Base-by-base conservation (phyloP, 1,140 invertebrate species). In the Matsumurasca onukii region DNA sequence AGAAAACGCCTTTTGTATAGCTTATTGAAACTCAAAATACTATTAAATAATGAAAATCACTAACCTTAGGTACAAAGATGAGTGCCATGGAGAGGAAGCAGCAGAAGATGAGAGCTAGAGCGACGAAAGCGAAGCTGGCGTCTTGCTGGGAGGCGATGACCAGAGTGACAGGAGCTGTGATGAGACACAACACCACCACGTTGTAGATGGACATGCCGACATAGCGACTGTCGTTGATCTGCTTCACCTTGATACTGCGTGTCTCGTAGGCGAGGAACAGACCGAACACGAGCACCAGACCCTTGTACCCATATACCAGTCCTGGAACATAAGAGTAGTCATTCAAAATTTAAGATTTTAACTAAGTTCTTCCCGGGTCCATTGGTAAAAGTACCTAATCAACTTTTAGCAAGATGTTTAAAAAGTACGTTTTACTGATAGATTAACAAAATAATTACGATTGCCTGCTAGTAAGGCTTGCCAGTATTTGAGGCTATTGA, bases 131-230 rank as follows among this genome's bases (percentile, higher is more conserved):
- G 80, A 97, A 99, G 71, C 93, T 94, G 13, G 97, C 96, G 80
- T 99, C 95, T 78, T 98, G 95, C 77, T 99, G 97, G 71, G 92
- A 94, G 64, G 92, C 91, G 71, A 99, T 98, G 17, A 99, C 95
- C 83, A 99, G 88, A 13, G 94, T 95, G 39, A 99, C 97, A 0
- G 97, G 97, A 15, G 93, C 96, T 12, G 97, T 98, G 76, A 99
- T 98, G 66, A 99, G 82, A 78, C 96, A 98, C 15, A 99, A 85
- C 27, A 99, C 94, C 67, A 98, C 97, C 57, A 99, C 97, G 81
- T 99, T 99, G 82, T 99, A 99, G 76, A 99, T 98, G 73, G 95
- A 95, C 94, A 99, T 98, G 71, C 96, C 96, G 13, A 99, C 97
- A 80, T 98, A 97, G 75, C 96, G 86, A 0, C 95, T 97, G 82